These are phyloP conservation scores for Loripinus fragilis DNA, from an alignment of 2,888 invertebrate species.

Conservation along the genomic window DNA sequence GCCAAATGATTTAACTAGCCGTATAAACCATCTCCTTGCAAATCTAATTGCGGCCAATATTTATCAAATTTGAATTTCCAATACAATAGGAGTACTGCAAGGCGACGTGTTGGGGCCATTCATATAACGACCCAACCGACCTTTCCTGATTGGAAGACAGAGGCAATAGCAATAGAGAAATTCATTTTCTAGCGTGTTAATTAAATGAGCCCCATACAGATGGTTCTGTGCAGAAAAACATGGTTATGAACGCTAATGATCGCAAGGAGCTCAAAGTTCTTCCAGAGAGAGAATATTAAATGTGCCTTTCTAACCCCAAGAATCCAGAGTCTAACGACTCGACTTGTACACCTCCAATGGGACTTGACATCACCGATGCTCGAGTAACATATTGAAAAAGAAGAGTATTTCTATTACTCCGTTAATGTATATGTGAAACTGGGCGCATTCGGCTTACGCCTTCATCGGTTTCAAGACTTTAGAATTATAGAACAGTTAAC, in stretches of 20 bases:
- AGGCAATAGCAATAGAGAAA: constrained; percentile 26
- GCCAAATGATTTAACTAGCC: constrained; percentile 66
- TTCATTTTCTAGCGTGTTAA: constrained; percentile 55
- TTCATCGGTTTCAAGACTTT: too few relatives aligned
- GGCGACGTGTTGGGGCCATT: constrained; percentile 51
- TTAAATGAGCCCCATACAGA: constrained; percentile 61
- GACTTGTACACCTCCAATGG: not conserved
- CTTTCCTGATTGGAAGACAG: constrained; percentile 52
- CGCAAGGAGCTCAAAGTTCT: constrained; percentile 38
- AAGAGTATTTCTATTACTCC: too few relatives aligned
- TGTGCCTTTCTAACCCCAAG: constrained; percentile 51
- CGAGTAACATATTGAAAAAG: too few relatives aligned
- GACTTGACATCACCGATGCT: not conserved
- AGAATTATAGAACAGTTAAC: too few relatives aligned
- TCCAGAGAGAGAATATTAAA: constrained; percentile 40
- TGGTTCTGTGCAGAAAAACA: constrained; percentile 51
- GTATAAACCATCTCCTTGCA: constrained; percentile 59
- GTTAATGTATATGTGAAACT: too few relatives aligned
- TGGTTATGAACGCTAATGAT: constrained; percentile 59
- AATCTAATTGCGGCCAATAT: constrained; percentile 63
- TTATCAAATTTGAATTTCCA: constrained; percentile 65
- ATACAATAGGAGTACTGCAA: constrained; percentile 42
- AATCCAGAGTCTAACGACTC: constrained; percentile 28
- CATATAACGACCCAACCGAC: constrained; percentile 54
- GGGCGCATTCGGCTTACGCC: too few relatives aligned